A percentile compares a stretch with the other conserved stretches of the same genome.
Evolutionary conservation across 2,113 vertebrate genomes (phyloP).

Genomic region (Melanerpes aurifrons): DNA sequence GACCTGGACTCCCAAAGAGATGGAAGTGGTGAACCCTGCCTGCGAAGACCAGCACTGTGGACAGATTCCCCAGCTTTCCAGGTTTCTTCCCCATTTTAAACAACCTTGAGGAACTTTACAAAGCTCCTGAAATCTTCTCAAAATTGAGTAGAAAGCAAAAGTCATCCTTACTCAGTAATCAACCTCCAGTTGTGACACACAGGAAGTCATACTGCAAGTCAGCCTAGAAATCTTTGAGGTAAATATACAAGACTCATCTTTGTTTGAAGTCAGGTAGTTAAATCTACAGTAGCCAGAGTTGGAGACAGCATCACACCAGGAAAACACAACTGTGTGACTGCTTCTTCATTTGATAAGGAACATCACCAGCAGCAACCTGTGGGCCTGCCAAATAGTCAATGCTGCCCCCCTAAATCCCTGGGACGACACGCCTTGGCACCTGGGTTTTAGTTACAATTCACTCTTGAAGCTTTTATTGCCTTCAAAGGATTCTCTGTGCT

Average conservation of each 20-base stretch:
- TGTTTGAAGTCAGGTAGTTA: neutral
- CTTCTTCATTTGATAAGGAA: neutral
- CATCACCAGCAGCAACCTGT: neutral
- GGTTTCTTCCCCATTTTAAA: neutral
- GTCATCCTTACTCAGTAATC: neutral
- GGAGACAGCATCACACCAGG: neutral
- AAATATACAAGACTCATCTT: neutral
- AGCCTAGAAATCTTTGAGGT: neutral
- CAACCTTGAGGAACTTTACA: neutral
- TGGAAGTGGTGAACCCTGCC: neutral
- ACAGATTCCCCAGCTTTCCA: neutral
- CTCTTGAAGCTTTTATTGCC: neutral
- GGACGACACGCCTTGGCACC: neutral
- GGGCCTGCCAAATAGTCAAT: neutral
- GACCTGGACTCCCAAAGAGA: neutral
- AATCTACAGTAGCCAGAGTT: neutral
- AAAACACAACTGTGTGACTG: neutral
- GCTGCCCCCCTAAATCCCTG: rapidly evolving
- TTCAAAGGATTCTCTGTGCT: neutral
- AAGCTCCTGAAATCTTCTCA: neutral
- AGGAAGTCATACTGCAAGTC: neutral
- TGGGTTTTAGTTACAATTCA: neutral
- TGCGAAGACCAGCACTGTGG: neutral
- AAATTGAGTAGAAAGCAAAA: neutral
- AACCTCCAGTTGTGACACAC: neutral